Conservation (phyloP, 2,888 invertebrate species). For the Acrocera orbiculus region DNA sequence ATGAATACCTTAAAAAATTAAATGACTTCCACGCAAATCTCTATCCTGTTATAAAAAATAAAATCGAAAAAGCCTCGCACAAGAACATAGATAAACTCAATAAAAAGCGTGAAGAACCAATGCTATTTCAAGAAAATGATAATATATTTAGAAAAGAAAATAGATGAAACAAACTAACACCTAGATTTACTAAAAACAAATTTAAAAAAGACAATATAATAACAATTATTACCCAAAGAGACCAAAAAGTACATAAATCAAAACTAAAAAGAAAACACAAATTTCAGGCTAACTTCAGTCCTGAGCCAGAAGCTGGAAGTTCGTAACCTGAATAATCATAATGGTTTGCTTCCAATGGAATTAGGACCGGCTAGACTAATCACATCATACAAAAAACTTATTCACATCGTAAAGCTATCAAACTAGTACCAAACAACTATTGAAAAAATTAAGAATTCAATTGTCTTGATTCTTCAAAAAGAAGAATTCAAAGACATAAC, state of each 20-base stretch:
- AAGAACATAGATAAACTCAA: neutral
- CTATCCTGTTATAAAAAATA: constrained; percentile 1
- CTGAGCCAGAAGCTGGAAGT: neutral
- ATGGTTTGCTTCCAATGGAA: neutral
- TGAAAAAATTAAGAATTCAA: constrained; percentile 2
- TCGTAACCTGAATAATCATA: neutral
- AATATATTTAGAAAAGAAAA: constrained; percentile 2
- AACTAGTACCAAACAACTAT: constrained; percentile 1
- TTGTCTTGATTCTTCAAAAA: no score
- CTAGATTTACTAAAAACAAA: constrained; percentile 3
- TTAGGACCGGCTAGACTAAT: neutral
- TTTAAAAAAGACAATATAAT: constrained; percentile 1
- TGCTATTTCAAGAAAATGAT: neutral
- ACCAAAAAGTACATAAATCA: neutral
- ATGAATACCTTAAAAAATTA: constrained; percentile 6
- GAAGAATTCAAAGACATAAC: no score
- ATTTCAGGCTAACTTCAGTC: neutral
- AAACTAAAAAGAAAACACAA: neutral
- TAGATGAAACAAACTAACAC: constrained; percentile 4
- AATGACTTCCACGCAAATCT: constrained; percentile 4
- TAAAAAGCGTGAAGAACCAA: neutral
- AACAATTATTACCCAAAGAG: neutral
- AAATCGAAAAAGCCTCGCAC: no score
- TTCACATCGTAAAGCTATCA: neutral
- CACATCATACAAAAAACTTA: neutral